Evolutionary conservation across 2,888 invertebrate species (phyloP), one percentile per base, ranked within the genome.

Genomic region (Apamea anceps): DNA sequence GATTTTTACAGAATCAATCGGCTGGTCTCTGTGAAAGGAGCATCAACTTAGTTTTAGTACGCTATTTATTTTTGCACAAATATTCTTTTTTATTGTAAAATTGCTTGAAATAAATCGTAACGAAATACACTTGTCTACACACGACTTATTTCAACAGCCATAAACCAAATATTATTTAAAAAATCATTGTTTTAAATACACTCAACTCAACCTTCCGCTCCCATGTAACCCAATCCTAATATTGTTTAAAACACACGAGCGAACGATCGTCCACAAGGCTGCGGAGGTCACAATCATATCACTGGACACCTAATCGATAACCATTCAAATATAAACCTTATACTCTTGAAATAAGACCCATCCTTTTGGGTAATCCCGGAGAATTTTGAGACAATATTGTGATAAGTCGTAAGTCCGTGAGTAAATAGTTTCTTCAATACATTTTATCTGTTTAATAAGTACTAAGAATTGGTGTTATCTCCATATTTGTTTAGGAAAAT

Each of bases 251-350:
- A 71, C 60, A 54, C 37, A 79, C 66, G 12, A 81, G 79, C 79
- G 74, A 75, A 78, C 76, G 85, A 74, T 80, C 75, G 70, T 48
- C 21, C 15, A 80, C 82, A 78, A 83, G 85, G 83, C 79, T 79
- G 25, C 68, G 77, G 73, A 82, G 87, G 88, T 86, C 80, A 88
- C 51, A 79, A 72, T 51, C 66, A 42, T 84, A 82, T 82, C 79
- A 78, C 48, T 74, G 67, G 72, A 65, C 66, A 63, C 13, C 10
- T 32, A n/a, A 68, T 48, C 54, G 37, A 48, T 65, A 65, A 32
- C 18, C 70, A 70, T 25, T 60, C 28, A 25, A 87, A 76, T 68
- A 63, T 48, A 65, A 63, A 85, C 79, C 67, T 75, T 81, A 79
- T 12, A 0, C 0, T 3, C 15, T 71, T 75, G 42, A 2, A 32